These are phyloP conservation scores for Lycorma delicatula DNA, from an alignment of 1,140 invertebrate species.

Conservation along the genomic window DNA sequence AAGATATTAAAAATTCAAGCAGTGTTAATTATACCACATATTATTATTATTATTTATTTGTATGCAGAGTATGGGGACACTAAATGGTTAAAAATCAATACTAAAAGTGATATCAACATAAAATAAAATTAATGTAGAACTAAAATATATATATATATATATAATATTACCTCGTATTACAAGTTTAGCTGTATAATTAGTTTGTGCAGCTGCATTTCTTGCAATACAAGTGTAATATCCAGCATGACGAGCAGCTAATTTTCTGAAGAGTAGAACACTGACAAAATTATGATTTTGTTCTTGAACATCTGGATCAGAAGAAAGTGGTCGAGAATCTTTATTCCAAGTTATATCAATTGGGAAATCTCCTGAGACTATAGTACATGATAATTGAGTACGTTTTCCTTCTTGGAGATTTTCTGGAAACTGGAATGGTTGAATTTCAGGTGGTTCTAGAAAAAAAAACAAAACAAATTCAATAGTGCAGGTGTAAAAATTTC, in stretches of 20 bases:
- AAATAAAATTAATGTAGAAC: too few relatives aligned
- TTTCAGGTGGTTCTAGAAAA: constrained; percentile 64
- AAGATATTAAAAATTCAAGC: too few relatives aligned
- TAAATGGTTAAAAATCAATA: too few relatives aligned
- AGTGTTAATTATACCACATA: too few relatives aligned
- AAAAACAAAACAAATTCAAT: too few relatives aligned
- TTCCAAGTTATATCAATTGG: constrained; percentile 82
- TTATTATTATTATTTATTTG: too few relatives aligned
- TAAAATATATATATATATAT: too few relatives aligned
- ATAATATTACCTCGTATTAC: constrained; percentile 81
- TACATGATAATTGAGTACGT: constrained; percentile 79
- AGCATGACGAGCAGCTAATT: constrained; percentile 65
- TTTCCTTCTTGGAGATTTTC: constrained; percentile 79
- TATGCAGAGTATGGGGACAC: too few relatives aligned
- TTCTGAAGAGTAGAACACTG: constrained; percentile 68
- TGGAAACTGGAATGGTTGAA: constrained; percentile 73
- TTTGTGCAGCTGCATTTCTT: constrained; percentile 71
- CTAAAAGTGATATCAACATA: too few relatives aligned
- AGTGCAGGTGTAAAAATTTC: too few relatives aligned
- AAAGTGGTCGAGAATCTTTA: constrained; percentile 67
- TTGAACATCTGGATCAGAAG: constrained; percentile 56
- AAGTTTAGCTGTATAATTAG: constrained; percentile 74
- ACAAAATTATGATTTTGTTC: constrained; percentile 63
- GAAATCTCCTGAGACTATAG: constrained; percentile 81
- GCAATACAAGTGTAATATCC: constrained; percentile 86